phyloP scores from a whole-genome alignment of 2,888 invertebrate species.

The Drosophila demipolita region DNA sequence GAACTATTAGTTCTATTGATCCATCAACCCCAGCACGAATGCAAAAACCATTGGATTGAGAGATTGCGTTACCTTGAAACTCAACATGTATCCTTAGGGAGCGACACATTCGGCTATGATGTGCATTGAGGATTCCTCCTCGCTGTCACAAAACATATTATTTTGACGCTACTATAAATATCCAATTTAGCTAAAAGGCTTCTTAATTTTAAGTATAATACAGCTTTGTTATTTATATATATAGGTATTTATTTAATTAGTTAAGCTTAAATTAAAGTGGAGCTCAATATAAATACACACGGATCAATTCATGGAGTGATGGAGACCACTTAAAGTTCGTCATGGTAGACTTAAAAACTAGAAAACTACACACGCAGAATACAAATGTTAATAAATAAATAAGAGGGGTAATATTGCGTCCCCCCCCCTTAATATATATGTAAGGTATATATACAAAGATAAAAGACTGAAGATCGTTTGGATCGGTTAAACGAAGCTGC shows the following conservation, averaged over 20 bases:
- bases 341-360: slow-evolving; percentile 41
- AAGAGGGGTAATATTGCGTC: slow-evolving; percentile 1
- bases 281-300: slow-evolving; percentile 59
- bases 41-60: no score
- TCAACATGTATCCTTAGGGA: no score
- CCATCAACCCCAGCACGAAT: no score
- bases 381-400: slow-evolving; percentile 57
- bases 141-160: no score
- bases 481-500: slow-evolving; percentile 87
- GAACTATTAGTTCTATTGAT: no score
- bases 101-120: no score
- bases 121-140: no score
- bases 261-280: slow-evolving; percentile 45
- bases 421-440: slow-evolving; percentile 19
- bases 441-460: slow-evolving; percentile 46
- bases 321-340: slow-evolving; percentile 39
- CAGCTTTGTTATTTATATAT: background rate
- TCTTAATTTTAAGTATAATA: background rate
- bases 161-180: no score
- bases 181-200: no score
- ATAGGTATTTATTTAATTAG: slow-evolving; percentile 40
- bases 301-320: slow-evolving; percentile 34
- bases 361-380: slow-evolving; percentile 23
- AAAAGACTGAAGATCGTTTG: slow-evolving; percentile 14
- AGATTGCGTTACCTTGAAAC: no score